These are phyloP conservation scores for Chiroxiphia lanceolata DNA, from an alignment of 2,797 vertebrate species.

Conservation along the genomic window DNA sequence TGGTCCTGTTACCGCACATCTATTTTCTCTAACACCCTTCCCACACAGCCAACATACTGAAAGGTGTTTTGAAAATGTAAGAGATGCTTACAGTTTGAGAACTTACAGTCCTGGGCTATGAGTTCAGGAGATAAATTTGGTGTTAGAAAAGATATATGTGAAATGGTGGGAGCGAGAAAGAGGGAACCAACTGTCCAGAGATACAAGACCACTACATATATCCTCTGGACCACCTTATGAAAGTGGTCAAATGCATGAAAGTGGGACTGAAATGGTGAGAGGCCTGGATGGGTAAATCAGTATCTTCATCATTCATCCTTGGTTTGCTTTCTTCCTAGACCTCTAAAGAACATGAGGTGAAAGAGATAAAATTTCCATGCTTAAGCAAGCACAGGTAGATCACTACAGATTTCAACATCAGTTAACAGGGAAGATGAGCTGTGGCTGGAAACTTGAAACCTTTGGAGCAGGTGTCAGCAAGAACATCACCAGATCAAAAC, in stretches of 20 bases:
- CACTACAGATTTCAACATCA: conserved; percentile 48
- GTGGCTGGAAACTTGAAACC: conserved; percentile 22
- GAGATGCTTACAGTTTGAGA: not conserved
- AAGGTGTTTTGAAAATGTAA: not conserved
- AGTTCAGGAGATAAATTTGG: not conserved
- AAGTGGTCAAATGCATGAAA: not conserved
- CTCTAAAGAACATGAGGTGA: not conserved
- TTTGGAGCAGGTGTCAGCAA: not conserved
- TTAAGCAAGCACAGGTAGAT: conserved; percentile 35
- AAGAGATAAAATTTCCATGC: conserved; percentile 6
- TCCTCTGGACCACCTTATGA: not conserved
- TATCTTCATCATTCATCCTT: not conserved
- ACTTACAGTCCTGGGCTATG: not conserved
- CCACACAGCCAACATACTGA: not conserved
- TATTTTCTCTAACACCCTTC: not conserved
- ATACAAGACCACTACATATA: not conserved
- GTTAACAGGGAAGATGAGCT: conserved; percentile 48
- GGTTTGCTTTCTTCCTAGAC: not conserved
- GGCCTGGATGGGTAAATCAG: not conserved
- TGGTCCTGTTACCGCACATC: not conserved
- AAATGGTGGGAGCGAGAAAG: not conserved
- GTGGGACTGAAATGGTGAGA: not conserved
- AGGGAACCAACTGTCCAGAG: not conserved
- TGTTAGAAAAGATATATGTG: not conserved
- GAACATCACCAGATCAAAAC: not conserved